Percentiles rank a stretch among this genome's conserved stretches.
Conservation (phyloP, 2,888 invertebrate species). For the Tipula vernalis region DNA sequence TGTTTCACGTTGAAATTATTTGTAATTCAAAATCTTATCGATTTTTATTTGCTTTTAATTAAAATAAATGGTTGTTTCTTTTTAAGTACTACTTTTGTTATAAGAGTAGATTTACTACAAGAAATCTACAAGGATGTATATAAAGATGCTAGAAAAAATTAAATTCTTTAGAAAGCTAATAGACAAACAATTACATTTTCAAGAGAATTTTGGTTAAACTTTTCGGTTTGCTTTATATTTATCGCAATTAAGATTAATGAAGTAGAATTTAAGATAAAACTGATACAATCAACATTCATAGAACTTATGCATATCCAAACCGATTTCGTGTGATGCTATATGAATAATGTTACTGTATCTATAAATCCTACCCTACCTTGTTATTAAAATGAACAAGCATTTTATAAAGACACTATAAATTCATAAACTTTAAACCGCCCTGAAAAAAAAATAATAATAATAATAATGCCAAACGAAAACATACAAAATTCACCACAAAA, state of each 20-base stretch:
- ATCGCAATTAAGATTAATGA: neutral
- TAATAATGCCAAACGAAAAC: neutral
- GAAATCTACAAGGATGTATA: neutral
- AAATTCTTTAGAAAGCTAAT: neutral
- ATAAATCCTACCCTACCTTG: neutral
- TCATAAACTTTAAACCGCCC: neutral
- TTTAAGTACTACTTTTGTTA: neutral
- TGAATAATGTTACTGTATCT: neutral
- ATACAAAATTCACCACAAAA: neutral
- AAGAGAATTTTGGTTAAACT: neutral
- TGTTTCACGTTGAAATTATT: no score
- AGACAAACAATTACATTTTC: neutral
- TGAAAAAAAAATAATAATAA: neutral
- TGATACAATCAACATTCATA: neutral
- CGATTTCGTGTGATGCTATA: neutral
- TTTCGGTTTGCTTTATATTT: neutral
- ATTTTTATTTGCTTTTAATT: neutral
- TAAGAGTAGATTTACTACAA: neutral
- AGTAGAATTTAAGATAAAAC: neutral
- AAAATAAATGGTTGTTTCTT: neutral
- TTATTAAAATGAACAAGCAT: neutral
- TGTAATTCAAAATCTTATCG: no score
- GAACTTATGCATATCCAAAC: neutral
- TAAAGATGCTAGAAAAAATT: neutral
- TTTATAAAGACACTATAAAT: neutral